phyloP scores from a whole-genome alignment of 2,797 vertebrate genomes.

The Eulemur mongoz region DNA sequence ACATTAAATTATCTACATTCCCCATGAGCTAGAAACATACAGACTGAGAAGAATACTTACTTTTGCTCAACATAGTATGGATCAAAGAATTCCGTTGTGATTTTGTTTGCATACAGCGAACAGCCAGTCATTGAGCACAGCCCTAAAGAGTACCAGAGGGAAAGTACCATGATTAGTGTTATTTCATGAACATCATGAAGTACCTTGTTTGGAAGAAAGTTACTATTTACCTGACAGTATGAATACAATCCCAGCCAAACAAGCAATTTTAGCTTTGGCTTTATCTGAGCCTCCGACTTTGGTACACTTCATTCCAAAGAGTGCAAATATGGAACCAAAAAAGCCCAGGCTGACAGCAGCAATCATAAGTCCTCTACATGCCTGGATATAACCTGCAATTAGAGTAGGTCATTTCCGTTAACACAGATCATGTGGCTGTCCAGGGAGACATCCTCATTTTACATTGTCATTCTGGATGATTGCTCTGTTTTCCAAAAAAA shows the following conservation, averaged over 20 bases:
- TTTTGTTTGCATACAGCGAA: slow-evolving; percentile 96
- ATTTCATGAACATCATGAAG: slow-evolving; percentile 28
- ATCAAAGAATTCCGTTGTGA: slow-evolving; percentile 97
- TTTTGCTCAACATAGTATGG: slow-evolving; percentile 95
- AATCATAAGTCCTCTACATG: slow-evolving; percentile 97
- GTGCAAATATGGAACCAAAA: slow-evolving; percentile 91
- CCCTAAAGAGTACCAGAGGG: slow-evolving; percentile 86
- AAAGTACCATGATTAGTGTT: slow-evolving; percentile 55
- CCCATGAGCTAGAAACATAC: slow-evolving; percentile 33
- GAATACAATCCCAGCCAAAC: slow-evolving; percentile 92
- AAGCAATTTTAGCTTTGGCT: slow-evolving; percentile 93
- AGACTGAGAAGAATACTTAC: slow-evolving; percentile 87
- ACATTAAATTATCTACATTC: not conserved
- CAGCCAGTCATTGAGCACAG: slow-evolving; percentile 94
- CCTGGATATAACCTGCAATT: slow-evolving; percentile 95
- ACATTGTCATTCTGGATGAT: not conserved
- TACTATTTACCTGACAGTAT: slow-evolving; percentile 92
- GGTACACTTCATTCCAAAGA: slow-evolving; percentile 98
- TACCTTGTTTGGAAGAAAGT: not conserved
- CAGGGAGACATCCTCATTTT: not conserved
- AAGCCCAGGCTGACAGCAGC: slow-evolving; percentile 94
- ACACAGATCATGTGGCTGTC: not conserved
- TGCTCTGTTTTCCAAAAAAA: not conserved
- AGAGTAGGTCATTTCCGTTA: slow-evolving; percentile 68
- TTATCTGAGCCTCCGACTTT: slow-evolving; percentile 94